Evolutionary conservation across 2,113 vertebrate genomes (phyloP).

Genomic region (Pipra filicauda): DNA sequence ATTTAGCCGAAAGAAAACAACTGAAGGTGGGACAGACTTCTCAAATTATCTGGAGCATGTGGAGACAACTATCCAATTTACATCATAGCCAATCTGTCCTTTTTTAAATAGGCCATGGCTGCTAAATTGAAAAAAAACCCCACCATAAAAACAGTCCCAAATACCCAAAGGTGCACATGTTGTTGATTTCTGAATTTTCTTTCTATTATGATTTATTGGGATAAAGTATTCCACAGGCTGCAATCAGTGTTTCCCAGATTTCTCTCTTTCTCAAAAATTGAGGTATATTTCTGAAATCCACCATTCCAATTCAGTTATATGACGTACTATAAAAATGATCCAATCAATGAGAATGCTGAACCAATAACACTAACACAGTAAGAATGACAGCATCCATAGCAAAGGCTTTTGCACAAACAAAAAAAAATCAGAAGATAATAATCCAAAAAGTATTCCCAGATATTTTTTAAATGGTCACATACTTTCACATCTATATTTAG

Average conservation of each 20-base stretch:
- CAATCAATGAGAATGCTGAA: neutral
- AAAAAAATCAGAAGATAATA: neutral
- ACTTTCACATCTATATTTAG: neutral
- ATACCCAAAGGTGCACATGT: neutral
- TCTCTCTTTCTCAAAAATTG: neutral
- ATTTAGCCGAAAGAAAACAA: neutral
- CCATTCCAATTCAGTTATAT: neutral
- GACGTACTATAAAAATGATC: neutral
- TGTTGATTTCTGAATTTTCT: neutral
- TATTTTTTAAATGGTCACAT: neutral
- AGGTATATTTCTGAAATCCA: conserved; percentile 5
- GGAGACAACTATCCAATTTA: neutral
- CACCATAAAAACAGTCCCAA: neutral
- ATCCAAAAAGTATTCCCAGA: neutral
- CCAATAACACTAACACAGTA: neutral
- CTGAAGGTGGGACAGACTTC: neutral
- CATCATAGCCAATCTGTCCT: neutral
- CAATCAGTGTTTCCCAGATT: neutral
- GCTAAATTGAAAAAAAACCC: neutral
- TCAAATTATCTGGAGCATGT: neutral
- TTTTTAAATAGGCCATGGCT: neutral
- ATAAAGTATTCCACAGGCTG: neutral
- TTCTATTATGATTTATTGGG: neutral
- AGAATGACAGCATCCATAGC: neutral
- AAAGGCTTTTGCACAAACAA: neutral